Evolutionary conservation across 2,797 vertebrate genomes (phyloP).

Genomic region (Chiroxiphia lanceolata): DNA sequence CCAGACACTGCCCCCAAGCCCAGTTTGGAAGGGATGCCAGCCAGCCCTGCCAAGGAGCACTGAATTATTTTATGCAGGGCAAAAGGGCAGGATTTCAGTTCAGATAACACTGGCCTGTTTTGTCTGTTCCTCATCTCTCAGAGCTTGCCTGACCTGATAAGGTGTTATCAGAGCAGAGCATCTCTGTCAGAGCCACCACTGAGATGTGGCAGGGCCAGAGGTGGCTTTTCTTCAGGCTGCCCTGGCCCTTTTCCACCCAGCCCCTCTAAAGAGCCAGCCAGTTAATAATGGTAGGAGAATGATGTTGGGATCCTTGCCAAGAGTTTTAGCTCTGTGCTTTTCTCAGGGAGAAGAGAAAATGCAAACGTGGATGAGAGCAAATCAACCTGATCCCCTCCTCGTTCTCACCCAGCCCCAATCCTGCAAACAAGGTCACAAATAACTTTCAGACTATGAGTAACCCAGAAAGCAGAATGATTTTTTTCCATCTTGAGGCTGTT

Average conservation of each 20-base stretch:
- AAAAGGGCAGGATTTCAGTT: neutral
- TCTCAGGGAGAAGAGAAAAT: neutral
- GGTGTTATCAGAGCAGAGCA: neutral
- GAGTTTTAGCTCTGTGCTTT: neutral
- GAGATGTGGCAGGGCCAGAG: neutral
- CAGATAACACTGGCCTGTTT: neutral
- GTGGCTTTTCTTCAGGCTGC: neutral
- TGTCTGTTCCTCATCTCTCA: neutral
- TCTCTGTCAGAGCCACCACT: neutral
- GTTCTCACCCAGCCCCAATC: neutral
- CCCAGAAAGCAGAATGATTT: neutral
- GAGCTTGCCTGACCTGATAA: neutral
- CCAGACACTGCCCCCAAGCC: neutral
- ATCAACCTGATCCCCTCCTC: neutral
- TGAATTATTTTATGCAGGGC: neutral
- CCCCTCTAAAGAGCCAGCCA: neutral
- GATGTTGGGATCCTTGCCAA: neutral
- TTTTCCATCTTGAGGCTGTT: neutral
- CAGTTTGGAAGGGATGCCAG: neutral
- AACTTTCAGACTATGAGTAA: neutral
- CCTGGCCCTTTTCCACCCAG: neutral
- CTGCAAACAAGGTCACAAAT: neutral
- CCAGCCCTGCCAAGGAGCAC: neutral
- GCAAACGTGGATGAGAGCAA: neutral
- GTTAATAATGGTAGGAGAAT: neutral